Evolutionary conservation across 2,113 vertebrate species (phyloP), one percentile per base, ranked within the genome.

Genomic region (Lipophrys pholis): DNA sequence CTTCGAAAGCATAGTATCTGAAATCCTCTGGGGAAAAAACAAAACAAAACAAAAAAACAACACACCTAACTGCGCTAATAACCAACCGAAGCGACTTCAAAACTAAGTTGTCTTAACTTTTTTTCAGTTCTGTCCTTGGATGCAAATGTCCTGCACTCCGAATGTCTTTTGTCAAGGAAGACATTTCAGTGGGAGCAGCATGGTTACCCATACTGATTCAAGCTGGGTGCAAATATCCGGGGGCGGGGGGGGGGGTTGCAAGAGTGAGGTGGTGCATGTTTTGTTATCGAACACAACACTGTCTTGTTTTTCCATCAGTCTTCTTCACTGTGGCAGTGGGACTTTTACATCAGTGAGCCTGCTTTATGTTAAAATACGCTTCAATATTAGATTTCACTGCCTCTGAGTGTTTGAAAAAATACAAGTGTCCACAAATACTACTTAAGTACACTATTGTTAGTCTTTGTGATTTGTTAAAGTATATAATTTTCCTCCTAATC

Each of bases 131-230:
- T 50, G 75, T 43, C 15, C 57, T 62, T 65, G 15, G 61, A 69
- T 64, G 46, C 53, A 12, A 73, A 39, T 15, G 21, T 5, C 12
- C 30, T 66, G 15, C 48, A 46, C 65, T 63, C 53, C 41, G 43
- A 72, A 42, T 54, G 7, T 73, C 51, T 79, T 77, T 60, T 78
- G 73, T 57, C 10, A 63, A 30, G 42, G 55, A 49, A 63, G 41
- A 48, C 12, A 35, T 46, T 59, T 21, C 48, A 54, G 21, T 63
- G 7, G 16, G 70, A 57, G 66, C 73, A 45, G 78, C 60, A 36
- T 84, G 78, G 82, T 10, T 11, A 55, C 75, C 82, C 84, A 87
- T 84, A 78, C 84, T 84, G 69, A 87, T 87, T 30, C 41, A 65
- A 72, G 66, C 73, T 76, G 73, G 62, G 30, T 71, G 62, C 59